phyloP scores from a whole-genome alignment of 2,888 invertebrate species.

The Ferrisia virgata region DNA sequence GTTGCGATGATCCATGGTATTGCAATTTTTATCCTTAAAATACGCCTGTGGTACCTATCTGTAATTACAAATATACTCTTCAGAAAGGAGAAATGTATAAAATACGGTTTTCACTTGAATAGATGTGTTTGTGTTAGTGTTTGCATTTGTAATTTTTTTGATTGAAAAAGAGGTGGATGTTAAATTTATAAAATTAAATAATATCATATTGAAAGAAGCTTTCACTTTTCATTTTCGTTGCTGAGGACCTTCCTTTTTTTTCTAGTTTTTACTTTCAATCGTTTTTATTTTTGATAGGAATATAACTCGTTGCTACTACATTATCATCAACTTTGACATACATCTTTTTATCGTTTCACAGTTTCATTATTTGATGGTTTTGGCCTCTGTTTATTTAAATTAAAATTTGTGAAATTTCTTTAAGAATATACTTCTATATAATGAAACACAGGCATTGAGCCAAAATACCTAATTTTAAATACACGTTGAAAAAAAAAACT shows the following conservation, averaged over 20 bases:
- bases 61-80: too few relatives aligned
- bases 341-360: neutral
- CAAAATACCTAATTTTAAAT: slow-evolving; percentile 8
- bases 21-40: too few relatives aligned
- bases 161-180: neutral
- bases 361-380: neutral
- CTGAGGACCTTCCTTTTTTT: neutral
- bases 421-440: neutral
- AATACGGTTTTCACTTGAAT: too few relatives aligned
- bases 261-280: neutral
- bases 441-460: neutral
- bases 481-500: neutral
- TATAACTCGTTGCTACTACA: neutral
- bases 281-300: neutral
- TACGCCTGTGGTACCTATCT: too few relatives aligned
- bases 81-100: too few relatives aligned
- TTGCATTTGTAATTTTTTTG: too few relatives aligned
- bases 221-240: neutral
- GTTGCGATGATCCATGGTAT: too few relatives aligned
- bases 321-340: neutral
- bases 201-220: neutral
- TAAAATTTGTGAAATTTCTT: neutral
- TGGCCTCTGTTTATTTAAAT: neutral
- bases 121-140: too few relatives aligned
- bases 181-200: neutral